Percentiles rank a stretch among this genome's conserved stretches.
Conservation (phyloP, 2,113 vertebrate genomes). For the Colius striatus region DNA sequence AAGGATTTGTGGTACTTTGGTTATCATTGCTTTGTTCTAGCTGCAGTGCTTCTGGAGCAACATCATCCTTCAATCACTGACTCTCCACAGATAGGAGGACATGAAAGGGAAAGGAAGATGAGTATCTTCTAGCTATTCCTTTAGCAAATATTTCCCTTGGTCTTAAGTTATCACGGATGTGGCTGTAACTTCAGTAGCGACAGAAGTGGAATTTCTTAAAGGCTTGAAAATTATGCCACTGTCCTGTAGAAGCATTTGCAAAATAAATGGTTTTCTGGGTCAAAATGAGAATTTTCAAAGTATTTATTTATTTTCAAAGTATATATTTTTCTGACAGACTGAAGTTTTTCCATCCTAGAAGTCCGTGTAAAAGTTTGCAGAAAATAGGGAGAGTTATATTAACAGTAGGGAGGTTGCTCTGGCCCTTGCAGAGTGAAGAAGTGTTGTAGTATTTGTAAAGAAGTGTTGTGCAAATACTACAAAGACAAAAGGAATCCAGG, state of each 20-base stretch:
- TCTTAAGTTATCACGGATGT: background rate
- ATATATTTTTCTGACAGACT: background rate
- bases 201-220: background rate
- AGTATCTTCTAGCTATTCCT: background rate
- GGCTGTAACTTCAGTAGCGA: background rate
- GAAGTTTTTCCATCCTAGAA: background rate
- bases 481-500: background rate
- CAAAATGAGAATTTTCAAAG: background rate
- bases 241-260: background rate
- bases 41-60: background rate
- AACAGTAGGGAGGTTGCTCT: background rate
- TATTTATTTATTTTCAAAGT: no score
- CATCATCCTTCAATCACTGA: background rate
- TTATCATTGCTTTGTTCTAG: background rate
- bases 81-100: background rate
- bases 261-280: background rate
- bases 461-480: background rate
- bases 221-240: background rate
- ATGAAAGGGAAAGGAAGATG: background rate
- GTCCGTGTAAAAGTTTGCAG: background rate
- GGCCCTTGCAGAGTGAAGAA: background rate
- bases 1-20: background rate
- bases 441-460: background rate
- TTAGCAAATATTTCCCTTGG: background rate
- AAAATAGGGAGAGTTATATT: background rate